Evolutionary conservation across 2,888 invertebrate species (phyloP).

Genomic region (Dusona sp.): DNA sequence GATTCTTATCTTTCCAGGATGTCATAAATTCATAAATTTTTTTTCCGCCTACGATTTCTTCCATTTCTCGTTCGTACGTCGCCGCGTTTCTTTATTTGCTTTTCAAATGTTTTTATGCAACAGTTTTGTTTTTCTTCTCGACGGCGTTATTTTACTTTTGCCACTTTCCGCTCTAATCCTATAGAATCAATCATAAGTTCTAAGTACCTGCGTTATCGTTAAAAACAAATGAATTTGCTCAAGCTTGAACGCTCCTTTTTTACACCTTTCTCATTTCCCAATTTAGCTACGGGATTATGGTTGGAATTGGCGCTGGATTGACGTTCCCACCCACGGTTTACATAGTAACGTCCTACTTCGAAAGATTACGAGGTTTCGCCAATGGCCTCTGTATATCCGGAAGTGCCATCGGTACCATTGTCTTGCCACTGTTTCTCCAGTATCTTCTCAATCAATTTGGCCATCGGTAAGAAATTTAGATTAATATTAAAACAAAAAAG

Average conservation of each 20-base stretch:
- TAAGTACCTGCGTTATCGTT: conserved; percentile 39
- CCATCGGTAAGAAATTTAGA: conserved; percentile 87
- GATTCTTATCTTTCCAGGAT: conserved; percentile 25
- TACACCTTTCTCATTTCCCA: conserved; percentile 49
- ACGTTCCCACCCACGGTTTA: conserved; percentile 95
- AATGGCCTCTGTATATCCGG: conserved; percentile 96
- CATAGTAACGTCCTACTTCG: conserved; percentile 94
- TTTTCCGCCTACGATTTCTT: neutral
- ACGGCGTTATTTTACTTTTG: conserved; percentile 8
- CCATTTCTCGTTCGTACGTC: neutral
- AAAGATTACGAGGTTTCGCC: conserved; percentile 91
- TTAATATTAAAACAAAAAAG: conserved; percentile 11
- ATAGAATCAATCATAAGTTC: neutral
- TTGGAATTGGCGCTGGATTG: conserved; percentile 94
- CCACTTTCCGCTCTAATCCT: neutral
- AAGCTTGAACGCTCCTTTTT: conserved; percentile 1
- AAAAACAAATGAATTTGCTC: conserved; percentile 26
- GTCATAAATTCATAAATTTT: conserved; percentile 12
- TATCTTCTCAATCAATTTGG: conserved; percentile 91
- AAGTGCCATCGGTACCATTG: conserved; percentile 93
- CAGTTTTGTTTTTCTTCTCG: neutral
- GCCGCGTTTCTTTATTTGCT: neutral
- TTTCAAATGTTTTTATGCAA: neutral
- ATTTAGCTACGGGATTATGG: conserved; percentile 91
- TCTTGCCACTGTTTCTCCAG: conserved; percentile 92